Evolutionary conservation across 2,888 invertebrate genomes (phyloP), one percentile per base, ranked within the genome.

Genomic region (Auanema freiburgensis): DNA sequence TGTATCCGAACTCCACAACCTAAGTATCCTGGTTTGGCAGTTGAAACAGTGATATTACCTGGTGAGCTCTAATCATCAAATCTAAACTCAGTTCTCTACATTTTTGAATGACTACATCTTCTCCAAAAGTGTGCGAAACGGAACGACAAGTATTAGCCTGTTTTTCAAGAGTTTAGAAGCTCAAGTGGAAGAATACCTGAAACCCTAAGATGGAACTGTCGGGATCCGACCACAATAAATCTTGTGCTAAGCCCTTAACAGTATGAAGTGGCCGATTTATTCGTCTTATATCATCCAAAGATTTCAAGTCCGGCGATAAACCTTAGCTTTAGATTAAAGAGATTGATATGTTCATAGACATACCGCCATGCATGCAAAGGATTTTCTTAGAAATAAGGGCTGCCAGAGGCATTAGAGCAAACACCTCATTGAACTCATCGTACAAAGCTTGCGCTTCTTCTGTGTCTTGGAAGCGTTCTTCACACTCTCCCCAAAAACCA

Each of bases 351-450:
- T 5, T 33, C 33, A 33, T 5, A 33, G 3, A 33, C 50, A 12
- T 11, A 57, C 64, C 74, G 52, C 74, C 74, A 50, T 74, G 76
- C 79, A 79, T 79, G 67, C 79, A 79, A 5, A 79, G 66, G 64
- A 79, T 76, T 44, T 67, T 62, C 49, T 65, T 65, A 8, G 63
- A 58, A 18, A 79, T 69, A 4, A 72, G 50, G 18, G 74, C 79
- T 4, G 79, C 74, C 33, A 79, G 56, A n/a, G 79, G 79, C 76
- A 79, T 75, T 44, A 62, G 66, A 42, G 74, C 58, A 60, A 79
- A 79, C 2, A 79, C 74, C n/a, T 71, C 67, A 58, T 79, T 79
- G 56, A 79, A 79, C 44, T 74, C 69, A 11, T 70, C 63, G 62
- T 77, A 76, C 24, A 77, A 55, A 18, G 24, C 52, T n/a, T 57